phyloP scores from a whole-genome alignment of 1,140 invertebrate genomes.

The Telenomus remus region DNA sequence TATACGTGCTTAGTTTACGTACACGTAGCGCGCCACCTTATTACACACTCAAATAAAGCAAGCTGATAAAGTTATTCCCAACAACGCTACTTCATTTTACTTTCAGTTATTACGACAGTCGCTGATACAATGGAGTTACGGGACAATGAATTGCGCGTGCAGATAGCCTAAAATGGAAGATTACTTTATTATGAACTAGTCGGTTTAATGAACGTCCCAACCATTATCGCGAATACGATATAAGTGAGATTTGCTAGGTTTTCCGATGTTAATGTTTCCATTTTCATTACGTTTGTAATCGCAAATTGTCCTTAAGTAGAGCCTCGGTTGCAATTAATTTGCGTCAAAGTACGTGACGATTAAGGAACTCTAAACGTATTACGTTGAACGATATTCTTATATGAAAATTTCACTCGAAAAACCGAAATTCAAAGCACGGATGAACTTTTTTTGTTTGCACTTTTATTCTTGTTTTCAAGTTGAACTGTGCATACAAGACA shows the following conservation, averaged over 20 bases:
- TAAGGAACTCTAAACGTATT: too few relatives aligned
- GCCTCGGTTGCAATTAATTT: too few relatives aligned
- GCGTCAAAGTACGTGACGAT: too few relatives aligned
- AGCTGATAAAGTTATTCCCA: conserved; percentile 52
- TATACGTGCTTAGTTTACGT: conserved; percentile 62
- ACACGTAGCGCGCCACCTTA: conserved; percentile 45
- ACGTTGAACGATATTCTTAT: too few relatives aligned
- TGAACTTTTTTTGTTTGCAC: too few relatives aligned
- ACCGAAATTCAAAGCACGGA: too few relatives aligned
- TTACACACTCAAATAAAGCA: conserved; percentile 57
- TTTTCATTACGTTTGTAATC: too few relatives aligned
- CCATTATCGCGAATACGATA: conserved; percentile 11
- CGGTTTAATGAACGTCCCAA: conserved; percentile 21
- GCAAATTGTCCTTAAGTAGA: too few relatives aligned
- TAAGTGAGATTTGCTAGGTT: conserved; percentile 6
- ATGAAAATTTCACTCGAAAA: too few relatives aligned
- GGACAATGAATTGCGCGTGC: conserved; percentile 25
- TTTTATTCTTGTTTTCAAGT: too few relatives aligned
- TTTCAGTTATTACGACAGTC: conserved; percentile 51
- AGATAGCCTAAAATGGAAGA: conserved; percentile 36
- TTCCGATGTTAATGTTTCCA: background rate
- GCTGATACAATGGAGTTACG: conserved; percentile 47
- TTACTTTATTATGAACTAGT: conserved; percentile 45
- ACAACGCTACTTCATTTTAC: conserved; percentile 52
- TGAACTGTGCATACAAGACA: too few relatives aligned